Percentiles rank a stretch among this genome's conserved stretches.
Conservation (phyloP, 2,113 vertebrate genomes). For the Dermatemys mawii region DNA sequence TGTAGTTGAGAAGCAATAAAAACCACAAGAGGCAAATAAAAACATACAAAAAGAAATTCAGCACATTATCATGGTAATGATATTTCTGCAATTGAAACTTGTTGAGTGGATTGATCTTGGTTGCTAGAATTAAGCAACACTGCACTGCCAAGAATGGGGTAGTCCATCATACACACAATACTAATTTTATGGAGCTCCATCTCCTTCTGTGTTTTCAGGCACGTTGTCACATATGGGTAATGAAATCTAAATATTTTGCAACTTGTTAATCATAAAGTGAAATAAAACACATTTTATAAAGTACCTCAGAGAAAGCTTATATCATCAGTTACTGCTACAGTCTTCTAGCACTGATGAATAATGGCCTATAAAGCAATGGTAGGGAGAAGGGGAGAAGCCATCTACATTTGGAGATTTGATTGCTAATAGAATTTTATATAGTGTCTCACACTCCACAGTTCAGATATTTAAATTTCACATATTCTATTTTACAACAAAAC, state of each 20-base stretch:
- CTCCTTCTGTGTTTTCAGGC: not conserved
- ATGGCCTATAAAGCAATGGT: not conserved
- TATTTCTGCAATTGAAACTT: not conserved
- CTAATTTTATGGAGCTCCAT: not conserved
- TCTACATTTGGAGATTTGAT: not conserved
- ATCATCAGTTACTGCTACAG: not conserved
- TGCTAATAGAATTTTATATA: not conserved
- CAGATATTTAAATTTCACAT: not conserved
- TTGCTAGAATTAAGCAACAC: not conserved
- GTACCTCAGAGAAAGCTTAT: not conserved
- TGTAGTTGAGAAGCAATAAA: not conserved
- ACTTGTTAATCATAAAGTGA: not conserved
- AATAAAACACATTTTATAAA: rapidly evolving
- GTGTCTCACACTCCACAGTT: not conserved
- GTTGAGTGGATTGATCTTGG: not conserved
- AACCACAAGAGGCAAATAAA: not conserved
- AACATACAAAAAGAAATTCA: not conserved
- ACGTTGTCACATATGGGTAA: not conserved
- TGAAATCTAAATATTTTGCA: not conserved
- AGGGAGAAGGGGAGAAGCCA: not conserved
- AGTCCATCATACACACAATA: not conserved
- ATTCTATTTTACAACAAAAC: not conserved
- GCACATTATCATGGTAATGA: not conserved
- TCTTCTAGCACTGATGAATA: not conserved
- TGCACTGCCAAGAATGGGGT: not conserved